Base-by-base conservation (phyloP, 2,113 vertebrate species). In the Ochotona curzoniae region DNA sequence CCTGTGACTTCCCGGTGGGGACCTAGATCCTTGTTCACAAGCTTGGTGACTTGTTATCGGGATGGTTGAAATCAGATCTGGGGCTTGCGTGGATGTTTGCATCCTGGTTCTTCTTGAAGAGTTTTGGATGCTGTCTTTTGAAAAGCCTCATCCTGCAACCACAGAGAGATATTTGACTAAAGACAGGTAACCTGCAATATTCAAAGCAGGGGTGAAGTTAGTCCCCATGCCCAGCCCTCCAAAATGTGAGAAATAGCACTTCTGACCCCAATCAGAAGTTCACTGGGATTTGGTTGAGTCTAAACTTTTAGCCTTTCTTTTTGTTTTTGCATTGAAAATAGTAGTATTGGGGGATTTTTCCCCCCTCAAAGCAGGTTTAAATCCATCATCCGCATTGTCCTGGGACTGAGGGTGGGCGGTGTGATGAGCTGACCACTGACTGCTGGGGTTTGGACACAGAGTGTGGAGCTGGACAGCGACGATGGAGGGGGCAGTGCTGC, bases 401-500 rank as follows among this genome's bases (percentile, higher is more conserved):
- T 75, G 60, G 67, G 66, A 20, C 8, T 9, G 51, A 1, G 83
- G 66, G 15, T 25, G 47, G 69, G 63, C 11, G 0, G 30, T 10
- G n/a, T 18, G 18, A 7, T 1, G 11, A 38, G 26, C 47, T 25
- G 7, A 35, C 67, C 7, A 70, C 30, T 84, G 87, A 94, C 83
- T 10, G 1, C 57, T 94, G 73, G 20, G 95, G 30, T 95, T 82
- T 44, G 38, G 94, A 6, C 87, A 32, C 96, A 99, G 99, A 99
- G 98, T 1, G 98, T 98, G 23, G 99, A 99, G 82, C 96, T 99
- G 75, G 99, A 99, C 96, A 99, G 98, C 2, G 99, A 99, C 8
- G 99, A 99, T 5, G 99, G 98, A 38, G 98, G 98, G 0, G 98
- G 99, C 25, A 99, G 98, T 11, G 98, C 98, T 1, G 98, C 99